phyloP scores from a whole-genome alignment of 1,140 invertebrate species.

The Ditylenchus dipsaci region DNA sequence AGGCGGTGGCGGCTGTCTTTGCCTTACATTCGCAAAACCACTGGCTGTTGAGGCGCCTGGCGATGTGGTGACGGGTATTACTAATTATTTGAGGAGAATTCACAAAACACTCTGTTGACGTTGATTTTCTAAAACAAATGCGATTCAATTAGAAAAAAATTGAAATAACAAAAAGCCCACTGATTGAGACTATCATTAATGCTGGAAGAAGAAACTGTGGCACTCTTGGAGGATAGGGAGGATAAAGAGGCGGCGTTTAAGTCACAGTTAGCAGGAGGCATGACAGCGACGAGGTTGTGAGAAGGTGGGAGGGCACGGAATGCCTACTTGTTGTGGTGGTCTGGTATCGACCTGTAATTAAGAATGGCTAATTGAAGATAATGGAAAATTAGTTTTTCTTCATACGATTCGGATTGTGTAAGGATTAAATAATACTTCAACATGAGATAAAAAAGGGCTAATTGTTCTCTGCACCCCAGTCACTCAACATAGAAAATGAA shows the following conservation, averaged over 20 bases:
- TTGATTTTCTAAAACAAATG: conserved; percentile 4
- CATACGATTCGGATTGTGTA: no score
- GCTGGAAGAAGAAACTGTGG: conserved; percentile 11
- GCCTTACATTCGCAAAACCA: background rate
- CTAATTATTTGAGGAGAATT: background rate
- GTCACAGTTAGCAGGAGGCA: conserved; percentile 11
- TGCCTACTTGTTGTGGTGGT: conserved; percentile 30
- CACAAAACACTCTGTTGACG: conserved; percentile 2
- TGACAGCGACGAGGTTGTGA: conserved; percentile 28
- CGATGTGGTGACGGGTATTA: background rate
- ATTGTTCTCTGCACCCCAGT: no score
- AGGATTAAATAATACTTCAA: no score
- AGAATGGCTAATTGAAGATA: no score
- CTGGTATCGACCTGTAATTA: conserved; percentile 29
- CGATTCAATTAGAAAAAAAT: no score
- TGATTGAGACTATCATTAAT: conserved; percentile 21
- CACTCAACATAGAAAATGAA: no score
- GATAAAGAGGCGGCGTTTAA: conserved; percentile 12
- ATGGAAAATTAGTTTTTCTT: no score
- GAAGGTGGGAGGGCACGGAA: conserved; percentile 45
- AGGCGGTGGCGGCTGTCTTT: conserved; percentile 7
- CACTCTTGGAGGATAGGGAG: conserved; percentile 4
- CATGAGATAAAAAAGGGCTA: no score
- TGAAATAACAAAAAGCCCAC: no score
- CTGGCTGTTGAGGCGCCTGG: background rate